These are phyloP conservation scores for Rhodinocichla rosea DNA, from an alignment of 2,113 vertebrate species.

Conservation along the genomic window DNA sequence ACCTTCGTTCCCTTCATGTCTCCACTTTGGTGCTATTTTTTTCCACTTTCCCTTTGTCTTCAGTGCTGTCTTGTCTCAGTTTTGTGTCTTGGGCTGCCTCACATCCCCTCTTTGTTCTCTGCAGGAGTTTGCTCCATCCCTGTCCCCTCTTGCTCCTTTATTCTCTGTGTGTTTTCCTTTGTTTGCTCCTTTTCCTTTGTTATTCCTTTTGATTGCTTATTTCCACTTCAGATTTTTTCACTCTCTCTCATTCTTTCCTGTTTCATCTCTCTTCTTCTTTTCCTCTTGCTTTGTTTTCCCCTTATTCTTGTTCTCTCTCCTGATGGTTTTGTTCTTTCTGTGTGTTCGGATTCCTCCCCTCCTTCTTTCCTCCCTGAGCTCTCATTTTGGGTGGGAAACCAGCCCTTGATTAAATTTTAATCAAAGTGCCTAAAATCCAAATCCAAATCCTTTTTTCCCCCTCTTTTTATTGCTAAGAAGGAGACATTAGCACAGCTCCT, in stretches of 20 bases:
- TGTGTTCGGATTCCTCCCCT: neutral
- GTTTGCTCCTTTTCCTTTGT: neutral
- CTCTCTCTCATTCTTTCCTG: neutral
- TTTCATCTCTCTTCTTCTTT: neutral
- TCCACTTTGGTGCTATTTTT: neutral
- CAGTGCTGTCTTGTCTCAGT: neutral
- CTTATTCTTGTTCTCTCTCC: neutral
- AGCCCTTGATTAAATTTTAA: neutral
- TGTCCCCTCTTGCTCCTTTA: neutral
- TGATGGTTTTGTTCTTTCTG: neutral
- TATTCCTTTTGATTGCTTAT: constrained; percentile 13
- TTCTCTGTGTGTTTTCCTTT: neutral
- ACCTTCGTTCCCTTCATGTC: neutral
- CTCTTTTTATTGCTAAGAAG: neutral
- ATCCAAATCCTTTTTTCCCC: neutral
- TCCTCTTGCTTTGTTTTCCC: neutral
- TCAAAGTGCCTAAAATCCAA: neutral
- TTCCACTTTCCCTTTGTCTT: neutral
- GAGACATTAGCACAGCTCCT: neutral
- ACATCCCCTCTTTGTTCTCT: neutral
- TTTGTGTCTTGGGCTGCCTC: neutral
- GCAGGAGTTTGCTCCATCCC: neutral
- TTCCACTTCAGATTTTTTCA: neutral
- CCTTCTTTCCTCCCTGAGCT: accelerated
- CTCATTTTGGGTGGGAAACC: neutral